phyloP scores from a whole-genome alignment of 1,140 invertebrate species.

The Drosophila albomicans region DNA sequence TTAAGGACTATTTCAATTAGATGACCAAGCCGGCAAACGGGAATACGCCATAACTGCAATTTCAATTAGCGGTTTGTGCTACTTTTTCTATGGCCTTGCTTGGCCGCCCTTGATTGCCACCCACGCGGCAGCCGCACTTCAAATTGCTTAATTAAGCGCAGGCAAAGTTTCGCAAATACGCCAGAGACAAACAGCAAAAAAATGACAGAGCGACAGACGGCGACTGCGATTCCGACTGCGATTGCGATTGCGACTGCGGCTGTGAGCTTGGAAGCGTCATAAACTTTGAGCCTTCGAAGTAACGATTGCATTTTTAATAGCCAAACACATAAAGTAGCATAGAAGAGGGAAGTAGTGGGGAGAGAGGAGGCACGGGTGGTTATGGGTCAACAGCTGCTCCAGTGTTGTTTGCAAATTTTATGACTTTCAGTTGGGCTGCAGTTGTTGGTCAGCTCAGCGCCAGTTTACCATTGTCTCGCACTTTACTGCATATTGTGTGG shows the following conservation, averaged over 20 bases:
- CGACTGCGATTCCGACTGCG: no score
- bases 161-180: conserved; percentile 75
- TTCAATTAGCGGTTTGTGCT: conserved; percentile 79
- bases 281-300: conserved; percentile 77
- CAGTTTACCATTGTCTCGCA: conserved; percentile 42
- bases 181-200: conserved; percentile 29
- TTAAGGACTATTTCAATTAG: conserved; percentile 81
- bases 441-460: conserved; percentile 52
- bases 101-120: conserved; percentile 12
- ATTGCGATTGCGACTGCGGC: no score
- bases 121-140: conserved; percentile 48
- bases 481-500: conserved; percentile 64
- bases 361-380: neutral
- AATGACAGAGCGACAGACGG: conserved; percentile 7
- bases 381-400: conserved; percentile 42
- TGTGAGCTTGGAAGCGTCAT: conserved; percentile 37
- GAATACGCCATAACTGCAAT: conserved; percentile 75
- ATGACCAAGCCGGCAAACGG: conserved; percentile 54
- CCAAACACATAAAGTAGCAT: conserved; percentile 55
- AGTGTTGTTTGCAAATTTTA: conserved; percentile 66
- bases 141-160: conserved; percentile 81
- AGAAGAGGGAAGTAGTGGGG: neutral
- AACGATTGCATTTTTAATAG: conserved; percentile 76
- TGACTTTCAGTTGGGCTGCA: conserved; percentile 73
- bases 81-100: conserved; percentile 59